Base-by-base conservation (phyloP, 2,113 vertebrate genomes). In the Asarcornis scutulata region DNA sequence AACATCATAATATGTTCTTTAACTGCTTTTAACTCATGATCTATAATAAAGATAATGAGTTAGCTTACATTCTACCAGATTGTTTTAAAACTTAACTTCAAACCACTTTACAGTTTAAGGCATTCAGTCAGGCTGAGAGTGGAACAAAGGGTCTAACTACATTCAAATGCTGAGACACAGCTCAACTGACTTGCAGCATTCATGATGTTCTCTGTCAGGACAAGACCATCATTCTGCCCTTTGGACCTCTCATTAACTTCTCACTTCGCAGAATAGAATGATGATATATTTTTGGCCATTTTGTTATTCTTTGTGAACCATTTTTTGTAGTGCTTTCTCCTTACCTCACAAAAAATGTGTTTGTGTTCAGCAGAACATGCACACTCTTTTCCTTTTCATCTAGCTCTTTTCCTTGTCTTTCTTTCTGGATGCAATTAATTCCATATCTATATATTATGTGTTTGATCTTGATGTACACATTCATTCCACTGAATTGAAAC, bases 401-500 rank as follows among this genome's bases (percentile, higher is more conserved):
- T 79, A 62, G 18, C 80, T 89, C 80, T 72, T 84, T 71, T 72
- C 13, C 7, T 68, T 86, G 77, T 81, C 48, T 93, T 75, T 76
- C 86, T 66, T 80, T 87, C 81, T 67, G 32, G 17, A 4, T 59
- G 69, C 80, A 93, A 76, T 91, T 91, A 91, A 89, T 95, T 94
- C 77, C 46, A 32, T 86, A 81, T 63, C 86, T 91, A 83, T 88
- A 55, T 95, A 92, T 93, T 92, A 97, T 87, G 80, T 88, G 80
- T 92, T 96, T 92, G 75, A 87, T 91, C 79, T 93, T 68, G 93
- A 95, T 93, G 93, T 91, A 83, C 42, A 6, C 71, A 97, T 93
- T 84, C 88, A 88, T 95, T 94, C 77, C 56, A 88, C 80, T 91
- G 95, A 91, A 95, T 52, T 92, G 91, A 93, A 96, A 78, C 62